Evolutionary conservation across 2,113 vertebrate species (phyloP).

Genomic region (Callithrix jacchus): DNA sequence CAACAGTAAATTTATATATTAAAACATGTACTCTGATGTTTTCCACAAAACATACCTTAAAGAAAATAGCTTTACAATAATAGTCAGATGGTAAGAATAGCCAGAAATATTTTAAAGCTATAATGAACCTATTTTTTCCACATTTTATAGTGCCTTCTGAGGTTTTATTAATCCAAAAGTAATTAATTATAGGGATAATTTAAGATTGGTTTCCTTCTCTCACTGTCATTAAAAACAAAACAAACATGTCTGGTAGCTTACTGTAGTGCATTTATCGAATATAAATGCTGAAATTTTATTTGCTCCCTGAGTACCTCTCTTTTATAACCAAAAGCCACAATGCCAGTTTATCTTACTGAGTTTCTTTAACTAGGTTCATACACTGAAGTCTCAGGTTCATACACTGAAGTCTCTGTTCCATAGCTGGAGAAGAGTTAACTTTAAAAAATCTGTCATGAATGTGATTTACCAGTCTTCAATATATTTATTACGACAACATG

Average conservation of each 20-base stretch:
- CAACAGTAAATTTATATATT: slow-evolving; percentile 72
- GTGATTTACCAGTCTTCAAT: slow-evolving; percentile 46
- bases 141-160: slow-evolving; percentile 24
- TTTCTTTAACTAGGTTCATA: slow-evolving; percentile 26
- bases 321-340: slow-evolving; percentile 9
- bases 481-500: slow-evolving; percentile 62
- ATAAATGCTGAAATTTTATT: slow-evolving; percentile 29
- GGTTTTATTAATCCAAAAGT: slow-evolving; percentile 50
- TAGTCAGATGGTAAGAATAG: slow-evolving; percentile 55
- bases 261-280: not conserved
- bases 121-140: not conserved
- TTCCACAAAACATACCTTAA: slow-evolving; percentile 71
- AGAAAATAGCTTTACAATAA: slow-evolving; percentile 73
- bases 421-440: slow-evolving; percentile 34
- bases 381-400: not conserved
- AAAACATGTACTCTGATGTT: slow-evolving; percentile 68
- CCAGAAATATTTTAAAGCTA: slow-evolving; percentile 23
- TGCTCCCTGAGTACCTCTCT: slow-evolving; percentile 13
- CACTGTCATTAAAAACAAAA: slow-evolving; percentile 28
- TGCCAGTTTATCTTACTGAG: not conserved
- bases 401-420: slow-evolving; percentile 11
- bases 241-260: not conserved
- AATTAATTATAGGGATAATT: slow-evolving; percentile 51
- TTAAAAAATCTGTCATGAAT: slow-evolving; percentile 55
- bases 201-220: slow-evolving; percentile 32